phyloP scores from a whole-genome alignment of 2,888 invertebrate genomes.

The Eulithis prunata region DNA sequence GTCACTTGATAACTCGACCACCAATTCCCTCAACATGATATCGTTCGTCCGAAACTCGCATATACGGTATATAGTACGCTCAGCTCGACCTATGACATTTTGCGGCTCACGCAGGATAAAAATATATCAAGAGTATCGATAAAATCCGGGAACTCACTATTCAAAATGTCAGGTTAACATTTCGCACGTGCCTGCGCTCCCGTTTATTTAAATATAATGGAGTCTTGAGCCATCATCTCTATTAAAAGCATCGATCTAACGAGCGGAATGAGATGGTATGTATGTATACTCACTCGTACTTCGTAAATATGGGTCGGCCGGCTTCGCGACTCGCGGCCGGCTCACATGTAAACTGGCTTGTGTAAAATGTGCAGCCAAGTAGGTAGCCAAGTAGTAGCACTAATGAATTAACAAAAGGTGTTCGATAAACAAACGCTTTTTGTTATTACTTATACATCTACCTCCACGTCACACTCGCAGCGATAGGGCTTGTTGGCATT shows the following conservation, averaged over 20 bases:
- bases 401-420: conserved; percentile 61
- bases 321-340: conserved; percentile 50
- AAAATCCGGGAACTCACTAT: conserved; percentile 44
- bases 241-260: conserved; percentile 79
- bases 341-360: conserved; percentile 53
- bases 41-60: not conserved
- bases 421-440: conserved; percentile 50
- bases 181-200: conserved; percentile 60
- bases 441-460: conserved; percentile 38
- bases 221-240: conserved; percentile 73
- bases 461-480: conserved; percentile 28
- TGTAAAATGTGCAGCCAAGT: conserved; percentile 28
- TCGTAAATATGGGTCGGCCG: conserved; percentile 68
- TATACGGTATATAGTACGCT: not conserved
- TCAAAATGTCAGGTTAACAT: conserved; percentile 63
- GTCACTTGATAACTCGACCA: conserved; percentile 17
- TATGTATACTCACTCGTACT: conserved; percentile 35
- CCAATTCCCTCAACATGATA: conserved; percentile 3
- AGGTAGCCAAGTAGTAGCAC: conserved; percentile 37
- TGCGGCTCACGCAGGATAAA: conserved; percentile 40
- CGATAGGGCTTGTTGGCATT: conserved; percentile 23
- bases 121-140: conserved; percentile 46
- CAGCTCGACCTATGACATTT: conserved; percentile 46
- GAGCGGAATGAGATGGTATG: conserved; percentile 68
- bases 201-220: conserved; percentile 68